Evolutionary conservation across 2,888 invertebrate genomes (phyloP).

Genomic region (Junonia oenone): DNA sequence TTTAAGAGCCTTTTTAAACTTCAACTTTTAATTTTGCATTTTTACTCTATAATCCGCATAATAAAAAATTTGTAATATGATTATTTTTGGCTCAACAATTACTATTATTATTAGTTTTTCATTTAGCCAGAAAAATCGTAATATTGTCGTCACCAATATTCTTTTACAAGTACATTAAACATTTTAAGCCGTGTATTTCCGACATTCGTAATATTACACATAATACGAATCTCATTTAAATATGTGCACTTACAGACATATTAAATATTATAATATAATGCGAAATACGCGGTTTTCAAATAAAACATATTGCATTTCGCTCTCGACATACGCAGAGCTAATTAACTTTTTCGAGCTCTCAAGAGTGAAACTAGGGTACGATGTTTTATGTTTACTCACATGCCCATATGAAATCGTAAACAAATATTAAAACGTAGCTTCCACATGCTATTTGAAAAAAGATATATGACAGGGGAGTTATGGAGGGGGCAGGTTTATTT

Average conservation of each 20-base stretch:
- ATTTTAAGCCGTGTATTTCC: neutral
- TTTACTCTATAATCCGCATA: neutral
- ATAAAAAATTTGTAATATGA: neutral
- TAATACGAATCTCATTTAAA: neutral
- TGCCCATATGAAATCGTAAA: constrained; percentile 19
- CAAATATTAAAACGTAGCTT: constrained; percentile 23
- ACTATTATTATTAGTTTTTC: neutral
- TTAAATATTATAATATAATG: neutral
- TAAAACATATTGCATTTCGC: constrained; percentile 19
- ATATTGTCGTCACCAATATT: no score
- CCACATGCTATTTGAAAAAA: constrained; percentile 17
- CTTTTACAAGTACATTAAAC: no score
- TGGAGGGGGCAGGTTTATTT: constrained; percentile 53
- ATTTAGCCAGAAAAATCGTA: no score
- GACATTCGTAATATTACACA: no score
- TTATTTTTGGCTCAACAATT: neutral
- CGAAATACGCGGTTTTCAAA: constrained; percentile 2
- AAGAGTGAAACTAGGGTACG: constrained; percentile 15
- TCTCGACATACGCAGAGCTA: constrained; percentile 15
- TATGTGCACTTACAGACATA: neutral
- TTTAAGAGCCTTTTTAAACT: constrained; percentile 2
- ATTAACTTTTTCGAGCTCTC: constrained; percentile 23
- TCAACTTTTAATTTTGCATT: constrained; percentile 1
- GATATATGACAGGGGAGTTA: constrained; percentile 36
- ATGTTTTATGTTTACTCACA: constrained; percentile 14